Evolutionary conservation across 1,140 invertebrate species (phyloP).

Genomic region (Rhagoletis pomonella): DNA sequence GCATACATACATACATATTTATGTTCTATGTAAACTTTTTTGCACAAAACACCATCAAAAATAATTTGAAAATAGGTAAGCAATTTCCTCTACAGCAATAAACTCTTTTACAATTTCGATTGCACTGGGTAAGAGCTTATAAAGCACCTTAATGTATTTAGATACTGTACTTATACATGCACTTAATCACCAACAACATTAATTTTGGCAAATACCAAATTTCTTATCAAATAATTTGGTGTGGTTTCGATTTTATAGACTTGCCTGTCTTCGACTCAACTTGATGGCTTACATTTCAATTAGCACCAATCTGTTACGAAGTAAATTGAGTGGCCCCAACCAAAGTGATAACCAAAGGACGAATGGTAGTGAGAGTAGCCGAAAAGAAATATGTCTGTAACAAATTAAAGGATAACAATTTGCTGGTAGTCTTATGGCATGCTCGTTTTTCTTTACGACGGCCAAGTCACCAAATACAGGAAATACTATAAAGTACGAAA

Average conservation of each 20-base stretch:
- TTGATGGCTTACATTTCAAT: conserved; percentile 34
- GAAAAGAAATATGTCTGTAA: conserved; percentile 36
- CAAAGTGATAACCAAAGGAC: background rate
- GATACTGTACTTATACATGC: background rate
- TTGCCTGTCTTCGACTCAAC: background rate
- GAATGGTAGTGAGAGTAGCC: background rate
- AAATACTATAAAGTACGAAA: conserved; percentile 1
- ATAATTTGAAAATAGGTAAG: background rate
- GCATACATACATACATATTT: background rate
- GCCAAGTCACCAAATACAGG: background rate
- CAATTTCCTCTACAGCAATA: background rate
- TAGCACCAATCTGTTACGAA: background rate
- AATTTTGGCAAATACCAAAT: background rate
- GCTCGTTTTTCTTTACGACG: background rate
- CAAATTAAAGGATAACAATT: conserved; percentile 45
- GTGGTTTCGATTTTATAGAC: background rate
- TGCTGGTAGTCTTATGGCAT: conserved; percentile 16
- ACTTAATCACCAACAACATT: conserved; percentile 9
- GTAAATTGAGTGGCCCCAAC: background rate
- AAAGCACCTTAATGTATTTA: background rate
- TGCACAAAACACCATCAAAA: background rate
- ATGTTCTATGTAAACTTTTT: conserved; percentile 22
- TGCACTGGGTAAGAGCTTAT: background rate
- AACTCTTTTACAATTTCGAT: background rate
- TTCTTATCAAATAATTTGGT: conserved; percentile 21